phyloP scores from a whole-genome alignment of 2,888 invertebrate genomes.

The Panorpa germanica region DNA sequence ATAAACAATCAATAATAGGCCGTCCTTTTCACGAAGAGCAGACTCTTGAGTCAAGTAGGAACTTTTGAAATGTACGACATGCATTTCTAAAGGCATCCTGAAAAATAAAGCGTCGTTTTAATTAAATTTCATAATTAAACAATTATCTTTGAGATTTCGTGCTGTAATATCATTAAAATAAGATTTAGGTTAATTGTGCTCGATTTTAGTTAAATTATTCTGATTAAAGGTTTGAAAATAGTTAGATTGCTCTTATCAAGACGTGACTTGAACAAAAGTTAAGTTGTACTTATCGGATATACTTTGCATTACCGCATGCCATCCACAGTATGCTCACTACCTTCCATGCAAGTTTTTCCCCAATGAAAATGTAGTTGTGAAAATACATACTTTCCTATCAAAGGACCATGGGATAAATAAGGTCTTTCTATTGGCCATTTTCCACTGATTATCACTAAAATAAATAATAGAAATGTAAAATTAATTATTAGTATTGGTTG shows the following conservation, averaged over 20 bases:
- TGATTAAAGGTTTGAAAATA: no score
- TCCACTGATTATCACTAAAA: slow-evolving; percentile 36
- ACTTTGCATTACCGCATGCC: slow-evolving; percentile 19
- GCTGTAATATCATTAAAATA: no score
- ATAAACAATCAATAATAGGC: slow-evolving; percentile 36
- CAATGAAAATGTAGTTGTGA: slow-evolving; percentile 53
- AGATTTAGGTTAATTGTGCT: no score
- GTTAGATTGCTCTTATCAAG: no score
- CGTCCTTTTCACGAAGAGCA: slow-evolving; percentile 36
- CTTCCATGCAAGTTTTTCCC: slow-evolving; percentile 38
- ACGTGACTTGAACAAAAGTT: no score
- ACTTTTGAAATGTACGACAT: slow-evolving; percentile 35
- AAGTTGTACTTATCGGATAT: no score
- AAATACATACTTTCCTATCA: slow-evolving; percentile 36
- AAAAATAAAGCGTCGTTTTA: slow-evolving; percentile 11
- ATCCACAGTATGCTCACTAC: slow-evolving; percentile 45
- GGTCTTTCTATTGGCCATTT: slow-evolving; percentile 42
- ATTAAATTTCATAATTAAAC: slow-evolving; percentile 3
- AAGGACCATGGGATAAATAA: slow-evolving; percentile 36
- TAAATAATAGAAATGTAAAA: slow-evolving; percentile 9
- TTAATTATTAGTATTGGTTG: slow-evolving; percentile 7
- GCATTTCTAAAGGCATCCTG: slow-evolving; percentile 41
- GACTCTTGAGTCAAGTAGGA: slow-evolving; percentile 38
- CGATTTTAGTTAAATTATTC: no score
- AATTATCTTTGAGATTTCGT: not conserved